These are phyloP conservation scores for Leucoptera coffeella DNA, from an alignment of 2,888 invertebrate genomes.

Conservation along the genomic window DNA sequence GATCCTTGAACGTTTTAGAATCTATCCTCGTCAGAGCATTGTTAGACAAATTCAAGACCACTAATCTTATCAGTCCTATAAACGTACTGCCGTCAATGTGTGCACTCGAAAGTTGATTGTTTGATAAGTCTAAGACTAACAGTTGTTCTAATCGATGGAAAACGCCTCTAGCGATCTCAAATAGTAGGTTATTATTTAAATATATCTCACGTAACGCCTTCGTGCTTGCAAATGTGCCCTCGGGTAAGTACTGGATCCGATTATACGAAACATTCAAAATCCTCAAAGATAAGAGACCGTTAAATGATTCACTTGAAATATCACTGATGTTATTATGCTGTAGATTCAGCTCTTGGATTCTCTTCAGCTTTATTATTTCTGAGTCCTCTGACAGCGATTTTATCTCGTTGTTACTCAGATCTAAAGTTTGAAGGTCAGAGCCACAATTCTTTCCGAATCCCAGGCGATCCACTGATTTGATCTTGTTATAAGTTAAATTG, in stretches of 20 bases:
- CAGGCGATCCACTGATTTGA: conserved; percentile 68
- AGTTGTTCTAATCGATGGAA: conserved; percentile 82
- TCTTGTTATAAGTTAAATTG: conserved; percentile 76
- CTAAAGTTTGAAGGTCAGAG: conserved; percentile 68
- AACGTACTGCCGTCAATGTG: conserved; percentile 83
- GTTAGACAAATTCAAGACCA: conserved; percentile 80
- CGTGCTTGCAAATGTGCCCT: conserved; percentile 74
- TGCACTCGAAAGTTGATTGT: conserved; percentile 79
- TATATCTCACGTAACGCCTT: conserved; percentile 80
- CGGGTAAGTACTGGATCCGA: conserved; percentile 72
- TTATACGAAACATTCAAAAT: conserved; percentile 84
- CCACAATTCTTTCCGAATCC: conserved; percentile 63
- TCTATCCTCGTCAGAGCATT: conserved; percentile 81
- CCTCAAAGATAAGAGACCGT: conserved; percentile 70
- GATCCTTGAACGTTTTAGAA: conserved; percentile 77
- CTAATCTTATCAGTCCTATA: conserved; percentile 76
- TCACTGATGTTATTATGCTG: conserved; percentile 79
- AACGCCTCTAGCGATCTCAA: conserved; percentile 74
- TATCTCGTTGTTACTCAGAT: conserved; percentile 76
- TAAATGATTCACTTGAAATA: conserved; percentile 72
- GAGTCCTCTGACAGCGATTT: conserved; percentile 66
- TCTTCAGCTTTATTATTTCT: conserved; percentile 66
- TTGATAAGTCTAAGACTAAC: conserved; percentile 77
- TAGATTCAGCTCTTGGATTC: conserved; percentile 72
- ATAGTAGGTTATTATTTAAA: conserved; percentile 80